Conservation (phyloP, 2,113 vertebrate species). For the Scortum barcoo region DNA sequence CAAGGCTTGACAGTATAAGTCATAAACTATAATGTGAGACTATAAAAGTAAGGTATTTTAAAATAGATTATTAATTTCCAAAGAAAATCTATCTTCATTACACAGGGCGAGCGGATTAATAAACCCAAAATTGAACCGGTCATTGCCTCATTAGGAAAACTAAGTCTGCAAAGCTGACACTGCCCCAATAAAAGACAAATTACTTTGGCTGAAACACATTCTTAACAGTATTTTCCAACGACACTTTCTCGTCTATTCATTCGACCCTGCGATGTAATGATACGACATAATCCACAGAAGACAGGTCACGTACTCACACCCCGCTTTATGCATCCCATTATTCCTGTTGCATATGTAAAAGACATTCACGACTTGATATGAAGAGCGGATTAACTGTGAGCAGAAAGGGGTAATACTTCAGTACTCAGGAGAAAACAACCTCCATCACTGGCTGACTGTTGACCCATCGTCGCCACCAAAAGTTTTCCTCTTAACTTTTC, state of each 20-base stretch:
- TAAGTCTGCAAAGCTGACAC: not conserved
- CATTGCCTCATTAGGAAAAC: constrained; percentile 8
- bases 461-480: not conserved
- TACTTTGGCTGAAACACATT: constrained; percentile 66
- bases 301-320: not conserved
- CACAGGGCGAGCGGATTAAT: not conserved
- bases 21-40: not conserved
- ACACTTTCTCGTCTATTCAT: not conserved
- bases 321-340: not conserved
- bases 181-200: constrained; percentile 35
- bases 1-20: not conserved
- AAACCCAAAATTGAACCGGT: not conserved
- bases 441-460: not conserved
- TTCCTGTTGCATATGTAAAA: not conserved
- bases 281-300: not conserved
- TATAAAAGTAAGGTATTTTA: not conserved
- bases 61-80: not conserved
- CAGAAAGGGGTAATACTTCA: not conserved
- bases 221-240: constrained; percentile 4
- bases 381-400: not conserved
- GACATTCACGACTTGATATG: not conserved
- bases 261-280: not conserved
- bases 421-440: not conserved
- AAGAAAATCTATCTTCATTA: not conserved
- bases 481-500: not conserved